phyloP scores from a whole-genome alignment of 2,888 invertebrate genomes.

The Drosophila cognata region DNA sequence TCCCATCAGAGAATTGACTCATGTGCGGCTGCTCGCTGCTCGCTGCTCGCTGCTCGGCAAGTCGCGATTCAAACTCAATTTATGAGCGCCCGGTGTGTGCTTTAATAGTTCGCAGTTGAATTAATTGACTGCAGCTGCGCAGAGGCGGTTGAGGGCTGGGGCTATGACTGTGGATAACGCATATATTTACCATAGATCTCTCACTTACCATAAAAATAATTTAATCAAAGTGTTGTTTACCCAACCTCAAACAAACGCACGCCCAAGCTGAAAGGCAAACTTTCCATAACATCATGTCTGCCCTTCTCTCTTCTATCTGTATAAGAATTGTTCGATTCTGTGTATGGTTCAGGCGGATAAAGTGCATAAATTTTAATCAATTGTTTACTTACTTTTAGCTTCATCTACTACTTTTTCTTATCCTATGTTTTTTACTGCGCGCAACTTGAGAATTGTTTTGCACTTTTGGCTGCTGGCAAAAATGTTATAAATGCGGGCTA shows the following conservation, averaged over 20 bases:
- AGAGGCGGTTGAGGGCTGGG: neutral
- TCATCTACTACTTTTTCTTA: constrained; percentile 34
- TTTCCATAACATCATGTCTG: constrained; percentile 61
- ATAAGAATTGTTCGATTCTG: constrained; percentile 42
- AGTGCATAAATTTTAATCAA: constrained; percentile 80
- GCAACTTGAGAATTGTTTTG: constrained; percentile 57
- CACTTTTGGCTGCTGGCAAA: constrained; percentile 38
- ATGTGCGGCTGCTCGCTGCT: constrained; percentile 50
- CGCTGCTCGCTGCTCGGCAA: constrained; percentile 24
- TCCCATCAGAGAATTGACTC: constrained; percentile 75
- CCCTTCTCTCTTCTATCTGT: constrained; percentile 52
- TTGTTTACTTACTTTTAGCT: constrained; percentile 74
- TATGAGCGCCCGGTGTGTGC: constrained; percentile 80
- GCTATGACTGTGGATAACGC: constrained; percentile 42
- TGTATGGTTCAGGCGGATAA: constrained; percentile 31
- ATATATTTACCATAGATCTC: constrained; percentile 74
- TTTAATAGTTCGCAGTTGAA: constrained; percentile 80
- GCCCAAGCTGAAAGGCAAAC: constrained; percentile 51
- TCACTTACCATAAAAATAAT: constrained; percentile 78
- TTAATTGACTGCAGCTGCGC: constrained; percentile 74
- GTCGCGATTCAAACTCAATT: constrained; percentile 74
- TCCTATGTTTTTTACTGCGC: constrained; percentile 67
- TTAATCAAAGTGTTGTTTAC: constrained; percentile 76
- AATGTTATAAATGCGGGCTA: constrained; percentile 27
- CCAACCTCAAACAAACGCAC: constrained; percentile 24